phyloP scores from a whole-genome alignment of 2,113 vertebrate genomes.

The Turdus rufiventris region DNA sequence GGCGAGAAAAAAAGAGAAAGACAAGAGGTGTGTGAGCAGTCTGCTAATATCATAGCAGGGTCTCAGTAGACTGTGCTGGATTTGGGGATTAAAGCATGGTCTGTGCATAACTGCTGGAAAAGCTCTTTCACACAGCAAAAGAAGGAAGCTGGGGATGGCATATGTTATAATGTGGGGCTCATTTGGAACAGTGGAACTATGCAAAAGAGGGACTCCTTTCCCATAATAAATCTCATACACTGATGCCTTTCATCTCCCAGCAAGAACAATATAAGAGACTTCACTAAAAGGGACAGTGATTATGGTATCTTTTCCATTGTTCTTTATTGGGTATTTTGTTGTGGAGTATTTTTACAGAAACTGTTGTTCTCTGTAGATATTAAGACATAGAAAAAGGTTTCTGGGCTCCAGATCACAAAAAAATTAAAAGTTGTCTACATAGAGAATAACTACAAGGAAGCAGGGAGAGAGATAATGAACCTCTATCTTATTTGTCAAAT shows the following conservation, averaged over 20 bases:
- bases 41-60: neutral
- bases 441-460: neutral
- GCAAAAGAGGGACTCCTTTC: neutral
- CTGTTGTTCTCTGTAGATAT: neutral
- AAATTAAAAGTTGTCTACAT: neutral
- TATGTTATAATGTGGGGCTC: neutral
- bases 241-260: neutral
- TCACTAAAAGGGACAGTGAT: neutral
- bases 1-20: neutral
- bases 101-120: neutral
- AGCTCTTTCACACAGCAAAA: neutral
- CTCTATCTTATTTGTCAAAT: neutral
- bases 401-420: neutral
- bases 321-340: neutral
- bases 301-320: neutral
- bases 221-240: neutral
- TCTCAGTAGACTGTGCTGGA: accelerated
- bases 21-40: neutral
- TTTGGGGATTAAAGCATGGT: neutral
- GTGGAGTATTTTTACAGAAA: neutral
- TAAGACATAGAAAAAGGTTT: neutral
- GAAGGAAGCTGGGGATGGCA: neutral
- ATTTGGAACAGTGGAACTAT: neutral
- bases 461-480: neutral
- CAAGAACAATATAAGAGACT: neutral